These are phyloP conservation scores for Calyptomena viridis DNA, from an alignment of 2,113 vertebrate genomes.

Conservation along the genomic window DNA sequence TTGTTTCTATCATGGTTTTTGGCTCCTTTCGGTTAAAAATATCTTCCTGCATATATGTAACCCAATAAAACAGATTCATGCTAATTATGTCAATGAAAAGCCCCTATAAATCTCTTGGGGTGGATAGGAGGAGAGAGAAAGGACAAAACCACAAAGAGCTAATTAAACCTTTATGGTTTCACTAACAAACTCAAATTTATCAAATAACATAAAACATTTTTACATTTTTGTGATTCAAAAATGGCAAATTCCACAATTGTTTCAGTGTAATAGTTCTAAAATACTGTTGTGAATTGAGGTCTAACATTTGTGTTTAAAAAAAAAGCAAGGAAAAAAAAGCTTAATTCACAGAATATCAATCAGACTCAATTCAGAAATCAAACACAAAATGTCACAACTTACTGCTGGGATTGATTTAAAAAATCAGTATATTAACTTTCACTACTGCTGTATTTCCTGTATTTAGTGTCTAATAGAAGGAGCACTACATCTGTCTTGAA, in stretches of 20 bases:
- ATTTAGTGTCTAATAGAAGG: not conserved
- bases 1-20: conserved; percentile 62
- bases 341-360: not conserved
- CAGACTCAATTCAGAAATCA: conserved; percentile 6
- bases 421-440: not conserved
- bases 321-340: not conserved
- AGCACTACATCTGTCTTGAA: not conserved
- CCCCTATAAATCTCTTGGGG: conserved; percentile 44
- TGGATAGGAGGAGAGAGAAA: conserved; percentile 20
- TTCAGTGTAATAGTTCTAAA: not conserved
- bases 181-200: conserved; percentile 18
- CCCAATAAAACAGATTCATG: conserved; percentile 61
- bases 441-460: not conserved
- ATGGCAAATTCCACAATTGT: not conserved
- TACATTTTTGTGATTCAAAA: not conserved
- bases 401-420: not conserved
- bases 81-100: conserved; percentile 65
- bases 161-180: conserved; percentile 48
- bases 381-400: not conserved
- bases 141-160: conserved; percentile 38
- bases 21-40: conserved; percentile 57
- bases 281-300: not conserved
- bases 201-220: not conserved
- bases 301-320: not conserved
- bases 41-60: conserved; percentile 63